Conservation (phyloP, 1,140 invertebrate genomes). For the Bombus consobrinus region DNA sequence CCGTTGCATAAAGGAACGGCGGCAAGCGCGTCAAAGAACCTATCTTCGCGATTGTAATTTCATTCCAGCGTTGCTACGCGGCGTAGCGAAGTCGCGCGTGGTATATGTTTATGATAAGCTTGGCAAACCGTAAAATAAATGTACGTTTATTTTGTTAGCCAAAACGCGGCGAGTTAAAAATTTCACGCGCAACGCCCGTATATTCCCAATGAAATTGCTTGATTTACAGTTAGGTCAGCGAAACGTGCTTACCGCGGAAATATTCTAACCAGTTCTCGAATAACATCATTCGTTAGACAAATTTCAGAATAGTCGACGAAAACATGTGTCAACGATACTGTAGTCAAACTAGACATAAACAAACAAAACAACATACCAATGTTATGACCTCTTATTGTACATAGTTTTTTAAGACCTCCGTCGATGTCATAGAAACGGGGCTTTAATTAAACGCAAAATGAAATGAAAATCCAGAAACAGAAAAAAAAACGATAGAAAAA, state of each 20-base stretch:
- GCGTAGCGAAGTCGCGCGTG: neutral
- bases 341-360: too few relatives aligned
- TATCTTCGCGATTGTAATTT: constrained; percentile 17
- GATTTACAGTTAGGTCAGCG: neutral
- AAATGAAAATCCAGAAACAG: neutral
- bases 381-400: neutral
- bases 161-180: constrained; percentile 17
- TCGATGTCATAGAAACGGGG: neutral
- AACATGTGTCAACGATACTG: neutral
- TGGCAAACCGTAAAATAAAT: neutral
- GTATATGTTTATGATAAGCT: constrained; percentile 13
- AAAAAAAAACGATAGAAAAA: neutral
- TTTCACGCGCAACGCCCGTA: neutral
- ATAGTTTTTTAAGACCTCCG: neutral
- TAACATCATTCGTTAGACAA: neutral
- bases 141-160: neutral
- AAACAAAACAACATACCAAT: neutral
- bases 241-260: neutral
- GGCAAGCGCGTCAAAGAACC: neutral
- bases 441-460: neutral
- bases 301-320: neutral
- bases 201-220: neutral
- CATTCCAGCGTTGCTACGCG: neutral
- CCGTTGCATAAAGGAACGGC: neutral
- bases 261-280: neutral